Evolutionary conservation across 2,797 vertebrate species (phyloP).

Genomic region (Gila robusta): DNA sequence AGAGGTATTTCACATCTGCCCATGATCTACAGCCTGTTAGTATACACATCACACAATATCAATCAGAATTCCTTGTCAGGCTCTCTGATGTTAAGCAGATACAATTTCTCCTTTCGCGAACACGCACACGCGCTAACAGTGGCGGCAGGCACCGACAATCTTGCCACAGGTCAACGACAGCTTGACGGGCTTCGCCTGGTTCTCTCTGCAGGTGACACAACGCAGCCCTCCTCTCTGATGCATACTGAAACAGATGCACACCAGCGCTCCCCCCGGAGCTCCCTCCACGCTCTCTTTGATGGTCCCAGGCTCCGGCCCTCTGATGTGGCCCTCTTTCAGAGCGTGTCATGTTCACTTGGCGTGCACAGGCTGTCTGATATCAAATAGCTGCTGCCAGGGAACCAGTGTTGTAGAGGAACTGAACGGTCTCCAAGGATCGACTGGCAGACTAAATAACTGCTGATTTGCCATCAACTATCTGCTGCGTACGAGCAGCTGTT

Average conservation of each 20-base stretch:
- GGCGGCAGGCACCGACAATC: conserved; percentile 21
- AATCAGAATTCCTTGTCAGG: conserved; percentile 3
- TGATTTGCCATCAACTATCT: conserved; percentile 70
- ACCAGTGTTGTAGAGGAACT: conserved; percentile 64
- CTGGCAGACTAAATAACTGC: conserved; percentile 79
- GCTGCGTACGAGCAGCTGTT: conserved; percentile 75
- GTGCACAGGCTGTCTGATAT: conserved; percentile 51
- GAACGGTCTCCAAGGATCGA: conserved; percentile 65
- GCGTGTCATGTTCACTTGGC: conserved; percentile 69
- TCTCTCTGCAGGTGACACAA: conserved; percentile 66
- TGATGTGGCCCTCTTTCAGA: conserved; percentile 50
- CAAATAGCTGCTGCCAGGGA: conserved; percentile 61
- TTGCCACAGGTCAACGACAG: conserved; percentile 64
- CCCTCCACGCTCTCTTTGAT: conserved; percentile 57
- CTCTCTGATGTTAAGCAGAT: conserved; percentile 34
- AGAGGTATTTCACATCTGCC: conserved; percentile 35
- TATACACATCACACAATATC: conserved; percentile 17
- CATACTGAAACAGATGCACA: conserved; percentile 67
- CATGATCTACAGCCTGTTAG: conserved; percentile 30
- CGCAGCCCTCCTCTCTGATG: conserved; percentile 52
- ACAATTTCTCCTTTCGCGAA: conserved; percentile 20
- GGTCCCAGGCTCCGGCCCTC: conserved; percentile 53
- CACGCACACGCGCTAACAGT: conserved; percentile 15
- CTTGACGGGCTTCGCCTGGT: conserved; percentile 62
- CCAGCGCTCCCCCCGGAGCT: conserved; percentile 44